Base-by-base conservation (phyloP, 2,113 vertebrate species). In the Bombycilla garrulus region DNA sequence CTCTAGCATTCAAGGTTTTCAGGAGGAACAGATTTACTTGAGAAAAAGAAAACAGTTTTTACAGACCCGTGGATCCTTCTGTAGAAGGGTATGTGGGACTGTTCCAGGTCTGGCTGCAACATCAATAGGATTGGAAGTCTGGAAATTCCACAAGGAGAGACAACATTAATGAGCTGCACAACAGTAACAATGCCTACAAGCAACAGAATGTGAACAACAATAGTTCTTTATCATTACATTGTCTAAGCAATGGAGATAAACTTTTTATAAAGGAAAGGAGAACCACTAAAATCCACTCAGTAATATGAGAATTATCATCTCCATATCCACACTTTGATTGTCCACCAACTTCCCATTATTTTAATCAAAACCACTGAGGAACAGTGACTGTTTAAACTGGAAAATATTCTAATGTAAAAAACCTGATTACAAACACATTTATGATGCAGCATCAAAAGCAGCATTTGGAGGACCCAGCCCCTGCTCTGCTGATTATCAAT, bases 71-170 rank as follows among this genome's bases (percentile, higher is more conserved):
- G 99, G 99, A 98, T 99, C 99, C 96, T 99, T 99, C 91, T 99
- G 99, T 67, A 99, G 98, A 31, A 99, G 98, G 23, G 99, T 99
- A 80, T 99, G 99, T 33, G 99, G 99, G 93, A 99, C 99, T 15
- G 98, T 98, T 94, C 99, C 99, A 40, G 99, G 99, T 94, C 99
- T 98, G 51, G 98, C 97, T 88, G 99, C 98, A 70, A 99, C 99
- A 94, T 99, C 99, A 70, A 99, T 98, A 26, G 99, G 99, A 96
- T 99, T 99, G 87, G 99, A 99, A 76, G 99, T 99, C 99, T 99
- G 72, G 56, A 98, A 97, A 97, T 50, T 62, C 9, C 64, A 94
- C 50, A 96, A 54, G 77, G 86, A 92, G 45, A 92, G 71, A 87
- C 36, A 80, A 44, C 33, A n/a, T 87, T 82, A 91, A 62, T 64